A percentile compares a stretch with the other conserved stretches of the same genome.
Conservation (phyloP, 1,140 invertebrate genomes). For the Apis cerana region DNA sequence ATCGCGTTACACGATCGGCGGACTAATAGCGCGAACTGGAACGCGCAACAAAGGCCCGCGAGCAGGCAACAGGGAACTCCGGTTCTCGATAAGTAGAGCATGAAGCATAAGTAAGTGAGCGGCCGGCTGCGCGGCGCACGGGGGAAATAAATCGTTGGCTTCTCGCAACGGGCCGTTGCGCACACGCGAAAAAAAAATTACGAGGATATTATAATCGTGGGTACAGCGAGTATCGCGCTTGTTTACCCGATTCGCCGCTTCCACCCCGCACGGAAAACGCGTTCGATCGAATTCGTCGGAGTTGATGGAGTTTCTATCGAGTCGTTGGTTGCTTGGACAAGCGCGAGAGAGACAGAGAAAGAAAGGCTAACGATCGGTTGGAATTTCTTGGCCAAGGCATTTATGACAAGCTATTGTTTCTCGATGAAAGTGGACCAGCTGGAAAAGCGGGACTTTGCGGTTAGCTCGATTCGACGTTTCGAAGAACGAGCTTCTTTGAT, state of each 20-base stretch:
- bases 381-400: neutral
- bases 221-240: conserved; percentile 4
- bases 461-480: neutral
- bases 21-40: conserved; percentile 55
- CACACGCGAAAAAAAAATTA: neutral
- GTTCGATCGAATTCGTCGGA: conserved; percentile 26
- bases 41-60: conserved; percentile 59
- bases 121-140: neutral
- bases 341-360: no score
- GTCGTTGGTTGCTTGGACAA: neutral
- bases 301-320: neutral
- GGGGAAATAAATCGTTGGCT: conserved; percentile 44
- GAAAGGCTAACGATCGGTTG: neutral
- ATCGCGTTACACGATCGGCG: conserved; percentile 49
- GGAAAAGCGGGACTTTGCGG: neutral
- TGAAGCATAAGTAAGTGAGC: conserved; percentile 68
- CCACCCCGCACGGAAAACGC: neutral
- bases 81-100: conserved; percentile 78
- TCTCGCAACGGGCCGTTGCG: conserved; percentile 5
- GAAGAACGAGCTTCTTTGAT: neutral
- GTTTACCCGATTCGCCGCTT: conserved; percentile 39
- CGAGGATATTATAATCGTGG: neutral
- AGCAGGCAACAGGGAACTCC: conserved; percentile 63
- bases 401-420: conserved; percentile 18
- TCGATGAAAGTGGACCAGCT: conserved; percentile 16